Conservation (phyloP, 1,140 invertebrate genomes). For the Drosophila repletoides region DNA sequence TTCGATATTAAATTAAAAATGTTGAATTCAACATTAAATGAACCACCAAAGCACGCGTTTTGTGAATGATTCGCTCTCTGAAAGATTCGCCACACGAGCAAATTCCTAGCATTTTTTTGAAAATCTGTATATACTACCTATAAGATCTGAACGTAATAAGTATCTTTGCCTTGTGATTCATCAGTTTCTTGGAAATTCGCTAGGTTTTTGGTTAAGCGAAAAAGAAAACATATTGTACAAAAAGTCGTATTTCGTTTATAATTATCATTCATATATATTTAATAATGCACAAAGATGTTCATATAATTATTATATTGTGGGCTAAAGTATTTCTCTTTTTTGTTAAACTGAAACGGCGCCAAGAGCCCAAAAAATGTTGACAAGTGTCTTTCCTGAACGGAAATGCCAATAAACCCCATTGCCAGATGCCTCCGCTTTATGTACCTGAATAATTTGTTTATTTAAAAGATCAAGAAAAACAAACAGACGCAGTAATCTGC, state of each 20-base stretch:
- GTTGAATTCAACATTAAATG: neutral
- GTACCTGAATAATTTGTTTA: conserved; percentile 54
- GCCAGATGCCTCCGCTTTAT: conserved; percentile 18
- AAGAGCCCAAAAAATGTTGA: conserved; percentile 41
- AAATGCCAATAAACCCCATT: conserved; percentile 61
- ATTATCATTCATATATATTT: conserved; percentile 39
- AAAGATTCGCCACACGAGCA: conserved; percentile 61
- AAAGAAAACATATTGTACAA: conserved; percentile 21
- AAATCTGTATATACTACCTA: conserved; percentile 28
- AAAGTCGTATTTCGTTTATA: conserved; percentile 57
- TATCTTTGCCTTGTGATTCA: conserved; percentile 56
- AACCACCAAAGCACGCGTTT: conserved; percentile 46
- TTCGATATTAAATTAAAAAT: too few species aligned
- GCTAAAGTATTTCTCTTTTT: conserved; percentile 9
- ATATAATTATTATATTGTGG: conserved; percentile 3
- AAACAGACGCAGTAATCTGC: neutral
- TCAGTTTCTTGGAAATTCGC: conserved; percentile 65
- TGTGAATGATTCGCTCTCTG: conserved; percentile 57
- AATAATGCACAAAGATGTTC: conserved; percentile 13
- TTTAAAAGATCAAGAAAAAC: too few species aligned
- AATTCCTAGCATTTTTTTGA: conserved; percentile 61
- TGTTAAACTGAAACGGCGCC: conserved; percentile 47
- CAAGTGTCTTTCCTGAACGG: conserved; percentile 59
- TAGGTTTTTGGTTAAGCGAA: conserved; percentile 20
- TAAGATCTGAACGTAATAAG: conserved; percentile 26